phyloP scores from a whole-genome alignment of 2,113 vertebrate genomes.

The Toxostoma redivivum region DNA sequence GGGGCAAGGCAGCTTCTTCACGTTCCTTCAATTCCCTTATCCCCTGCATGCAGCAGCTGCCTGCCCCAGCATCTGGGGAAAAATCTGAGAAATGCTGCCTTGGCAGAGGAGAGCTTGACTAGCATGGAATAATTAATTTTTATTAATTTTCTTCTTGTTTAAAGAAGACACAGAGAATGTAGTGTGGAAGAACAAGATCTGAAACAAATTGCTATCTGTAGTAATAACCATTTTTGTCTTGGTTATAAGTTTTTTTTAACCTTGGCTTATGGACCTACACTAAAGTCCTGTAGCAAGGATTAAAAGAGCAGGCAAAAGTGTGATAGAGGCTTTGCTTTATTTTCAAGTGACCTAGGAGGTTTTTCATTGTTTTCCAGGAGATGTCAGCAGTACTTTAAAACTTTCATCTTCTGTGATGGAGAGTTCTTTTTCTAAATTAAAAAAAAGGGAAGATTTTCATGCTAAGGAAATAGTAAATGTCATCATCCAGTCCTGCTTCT shows the following conservation, averaged over 20 bases:
- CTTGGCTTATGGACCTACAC: neutral
- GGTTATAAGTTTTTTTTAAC: neutral
- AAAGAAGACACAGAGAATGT: neutral
- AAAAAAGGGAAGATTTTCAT: neutral
- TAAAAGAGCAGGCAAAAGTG: neutral
- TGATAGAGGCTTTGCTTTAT: neutral
- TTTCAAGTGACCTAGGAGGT: neutral
- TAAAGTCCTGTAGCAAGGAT: neutral
- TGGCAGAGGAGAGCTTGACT: neutral
- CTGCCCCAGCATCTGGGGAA: neutral
- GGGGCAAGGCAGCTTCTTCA: neutral
- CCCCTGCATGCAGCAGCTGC: accelerated
- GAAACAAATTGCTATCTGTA: neutral
- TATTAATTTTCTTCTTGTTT: conserved; percentile 12
- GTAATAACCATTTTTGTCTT: neutral
- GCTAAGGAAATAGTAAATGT: neutral
- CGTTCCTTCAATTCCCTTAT: neutral
- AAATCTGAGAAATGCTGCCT: neutral
- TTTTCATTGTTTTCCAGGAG: conserved; percentile 47
- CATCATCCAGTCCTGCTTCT: neutral
- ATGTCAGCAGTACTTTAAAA: conserved; percentile 40
- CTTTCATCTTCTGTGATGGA: neutral
- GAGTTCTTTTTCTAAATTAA: neutral
- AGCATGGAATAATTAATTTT: neutral
- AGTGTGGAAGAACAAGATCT: neutral